Evolutionary conservation across 2,113 vertebrate genomes (phyloP), one percentile per base, ranked within the genome.

Genomic region (Crotalus viridis): DNA sequence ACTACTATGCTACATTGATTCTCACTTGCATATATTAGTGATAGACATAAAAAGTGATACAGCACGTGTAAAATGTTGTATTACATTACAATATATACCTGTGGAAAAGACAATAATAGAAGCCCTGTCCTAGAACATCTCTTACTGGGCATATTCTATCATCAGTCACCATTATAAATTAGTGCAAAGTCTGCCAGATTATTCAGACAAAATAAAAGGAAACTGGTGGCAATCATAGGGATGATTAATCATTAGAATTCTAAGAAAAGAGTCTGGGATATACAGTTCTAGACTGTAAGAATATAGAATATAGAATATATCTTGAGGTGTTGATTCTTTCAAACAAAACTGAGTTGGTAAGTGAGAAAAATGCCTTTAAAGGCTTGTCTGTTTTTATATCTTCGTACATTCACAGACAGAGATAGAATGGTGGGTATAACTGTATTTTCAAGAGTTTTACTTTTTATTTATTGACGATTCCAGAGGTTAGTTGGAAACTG

Each of bases 401-500:
- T 28, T 56, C 21, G 5, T 54, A 39, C 2, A 33, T 88, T 17
- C 22, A 94, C 3, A 56, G 7, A 4, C 4, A 69, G 2, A 85
- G 1, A 91, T 87, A 48, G 10, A 90, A 90, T 86, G 94, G 39
- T 0, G 93, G 21, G 5, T 21, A 22, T 92, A 57, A 26, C 54
- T 89, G 48, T 95, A 89, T 88, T 96, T 95, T 52, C 28, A 93
- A 61, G 24, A 93, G 55, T 74, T 92, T 94, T 39, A 89, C n/a
- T 92, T 90, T 94, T 89, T 91, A 87, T 88, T 81, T 59, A 85
- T 89, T 94, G 91, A 59, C 52, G 39, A 89, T 93, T 94, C 91
- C 48, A 93, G 85, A 87, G 46, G n/a, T 92, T 85, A 39, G 55
- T 91, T 10, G 46, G 92, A 88, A 93, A 88, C 59, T 93, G 56